Base-by-base conservation (phyloP, 2,797 vertebrate genomes). In the Xenentodon cancila region DNA sequence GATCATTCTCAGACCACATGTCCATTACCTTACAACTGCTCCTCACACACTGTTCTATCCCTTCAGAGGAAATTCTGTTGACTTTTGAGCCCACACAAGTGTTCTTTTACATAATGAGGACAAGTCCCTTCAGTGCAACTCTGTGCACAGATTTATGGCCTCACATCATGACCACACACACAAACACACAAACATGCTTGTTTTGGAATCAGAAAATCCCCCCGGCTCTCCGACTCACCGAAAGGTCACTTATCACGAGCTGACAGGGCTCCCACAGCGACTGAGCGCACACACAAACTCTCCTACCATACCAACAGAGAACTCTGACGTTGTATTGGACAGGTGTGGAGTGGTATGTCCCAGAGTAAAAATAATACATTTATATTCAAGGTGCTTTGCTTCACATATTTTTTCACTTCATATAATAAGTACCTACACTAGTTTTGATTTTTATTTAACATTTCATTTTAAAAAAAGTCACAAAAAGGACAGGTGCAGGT, bases 151-250 rank as follows among this genome's bases (percentile, higher is more conserved):
- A 52, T 52, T 61, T 61, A 51, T 44, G 48, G 12, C 22, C 22
- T 3, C 48, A 30, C 48, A 44, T 18, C 57, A 40, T 40, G 32
- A 49, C 13, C 55, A n/a, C 7, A 40, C 21, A 32, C 43, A 30
- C 27, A 11, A 22, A 42, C 34, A 17, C 45, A 58, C 19, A 37
- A 25, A 60, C 43, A 56, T 42, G 11, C 44, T 34, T n/a, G 19
- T 53, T 64, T 54, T 21, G 9, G 54, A 48, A 54, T 54, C 8
- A 64, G 61, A 55, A 22, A 22, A 18, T 47, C 32, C 62, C 46
- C 9, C 46, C 17, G 22, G 62, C 21, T 44, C 3, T 27, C 22
- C 32, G 52, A 64, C 62, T 65, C 53, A 44, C 37, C 32, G 11
- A 57, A 57, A 57, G 53, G 63, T 50, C 37, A 57, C 6, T 51